Conservation (phyloP, 1,140 invertebrate genomes). For the Oncopodura yosiiana region DNA sequence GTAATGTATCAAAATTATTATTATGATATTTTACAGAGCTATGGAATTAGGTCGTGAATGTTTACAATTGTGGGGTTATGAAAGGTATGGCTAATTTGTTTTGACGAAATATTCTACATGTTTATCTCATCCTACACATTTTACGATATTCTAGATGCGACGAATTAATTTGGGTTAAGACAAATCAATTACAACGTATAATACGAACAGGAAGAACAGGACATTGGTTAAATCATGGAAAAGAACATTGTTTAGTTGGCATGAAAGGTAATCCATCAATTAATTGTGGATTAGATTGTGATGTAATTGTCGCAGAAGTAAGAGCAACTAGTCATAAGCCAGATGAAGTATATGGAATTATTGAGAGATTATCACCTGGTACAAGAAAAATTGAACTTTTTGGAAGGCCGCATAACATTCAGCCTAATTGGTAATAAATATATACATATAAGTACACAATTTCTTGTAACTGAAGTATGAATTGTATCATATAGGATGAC, state of each 20-base stretch:
- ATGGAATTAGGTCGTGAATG: conserved; percentile 95
- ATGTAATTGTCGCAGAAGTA: conserved; percentile 96
- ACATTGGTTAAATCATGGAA: conserved; percentile 97
- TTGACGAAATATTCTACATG: too few species aligned
- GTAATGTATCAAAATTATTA: not conserved
- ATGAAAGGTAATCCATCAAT: conserved; percentile 90
- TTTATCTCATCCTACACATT: too few species aligned
- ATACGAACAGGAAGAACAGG: conserved; percentile 92
- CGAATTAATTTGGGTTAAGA: conserved; percentile 98
- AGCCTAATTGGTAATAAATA: conserved; percentile 79
- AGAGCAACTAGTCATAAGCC: conserved; percentile 95
- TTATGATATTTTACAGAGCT: conserved; percentile 50
- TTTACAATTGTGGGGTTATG: conserved; percentile 86
- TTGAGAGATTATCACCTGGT: conserved; percentile 74
- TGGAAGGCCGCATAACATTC: conserved; percentile 92
- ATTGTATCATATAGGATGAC: conserved; percentile 68
- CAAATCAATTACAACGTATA: conserved; percentile 93
- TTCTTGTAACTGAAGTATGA: conserved; percentile 4
- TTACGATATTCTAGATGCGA: too few species aligned
- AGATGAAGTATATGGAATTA: conserved; percentile 94
- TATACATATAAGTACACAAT: not conserved
- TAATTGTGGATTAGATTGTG: conserved; percentile 89
- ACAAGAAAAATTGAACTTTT: conserved; percentile 97
- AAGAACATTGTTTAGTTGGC: conserved; percentile 94
- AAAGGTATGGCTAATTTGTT: conserved; percentile 91